A percentile compares a stretch with the other conserved stretches of the same genome.
phyloP scores from a whole-genome alignment of 2,888 invertebrate species.

The Phortica okadai region DNA sequence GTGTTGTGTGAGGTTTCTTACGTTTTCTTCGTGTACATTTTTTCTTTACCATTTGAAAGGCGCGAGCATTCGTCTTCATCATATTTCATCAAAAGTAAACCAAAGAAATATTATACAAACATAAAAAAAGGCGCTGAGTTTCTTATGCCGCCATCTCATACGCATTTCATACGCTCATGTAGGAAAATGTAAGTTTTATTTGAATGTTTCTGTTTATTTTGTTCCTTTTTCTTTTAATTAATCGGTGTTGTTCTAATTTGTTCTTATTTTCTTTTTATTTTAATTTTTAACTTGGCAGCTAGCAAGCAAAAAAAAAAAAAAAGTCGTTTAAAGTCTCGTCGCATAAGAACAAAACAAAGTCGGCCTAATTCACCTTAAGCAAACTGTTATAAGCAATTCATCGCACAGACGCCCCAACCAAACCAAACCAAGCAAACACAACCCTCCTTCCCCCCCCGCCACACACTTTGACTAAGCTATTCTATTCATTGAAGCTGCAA shows the following conservation, averaged over 20 bases:
- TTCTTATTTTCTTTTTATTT: neutral
- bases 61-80: too few species aligned
- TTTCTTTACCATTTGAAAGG: too few species aligned
- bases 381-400: neutral
- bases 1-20: too few species aligned
- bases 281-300: neutral
- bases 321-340: conserved; percentile 55
- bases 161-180: too few species aligned
- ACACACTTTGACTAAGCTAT: neutral
- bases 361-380: conserved; percentile 30
- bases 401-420: neutral
- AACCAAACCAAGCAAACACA: neutral
- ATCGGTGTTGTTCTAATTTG: neutral
- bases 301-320: conserved; percentile 25
- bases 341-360: conserved; percentile 23
- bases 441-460: neutral
- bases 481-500: conserved; percentile 4
- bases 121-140: too few species aligned
- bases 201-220: neutral
- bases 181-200: neutral
- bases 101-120: too few species aligned
- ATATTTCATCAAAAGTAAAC: too few species aligned
- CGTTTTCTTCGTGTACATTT: too few species aligned
- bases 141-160: too few species aligned
- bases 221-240: neutral